These are phyloP conservation scores for Branchellion lobata DNA, from an alignment of 2,888 invertebrate species.

Conservation along the genomic window DNA sequence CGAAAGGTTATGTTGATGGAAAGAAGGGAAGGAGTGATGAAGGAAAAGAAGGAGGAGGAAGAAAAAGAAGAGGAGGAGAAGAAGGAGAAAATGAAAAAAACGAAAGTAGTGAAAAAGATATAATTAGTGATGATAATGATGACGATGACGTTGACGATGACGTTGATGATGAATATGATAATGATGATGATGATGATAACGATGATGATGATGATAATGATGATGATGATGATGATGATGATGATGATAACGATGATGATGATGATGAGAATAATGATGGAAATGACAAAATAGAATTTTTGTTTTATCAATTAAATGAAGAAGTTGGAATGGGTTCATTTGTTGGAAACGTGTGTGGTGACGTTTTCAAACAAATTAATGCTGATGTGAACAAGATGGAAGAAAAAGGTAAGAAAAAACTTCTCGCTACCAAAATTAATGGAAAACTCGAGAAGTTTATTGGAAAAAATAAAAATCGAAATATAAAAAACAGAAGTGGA, in stretches of 20 bases:
- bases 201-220: conserved; percentile 12
- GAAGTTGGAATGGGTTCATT: not conserved
- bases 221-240: not conserved
- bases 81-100: too few relatives aligned
- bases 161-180: too few relatives aligned
- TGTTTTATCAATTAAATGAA: not conserved
- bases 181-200: not conserved
- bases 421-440: not conserved
- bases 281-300: not conserved
- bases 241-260: not conserved
- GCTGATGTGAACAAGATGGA: not conserved
- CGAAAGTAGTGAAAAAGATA: too few relatives aligned
- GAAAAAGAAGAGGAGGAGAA: too few relatives aligned
- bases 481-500: not conserved
- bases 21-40: too few relatives aligned
- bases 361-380: not conserved
- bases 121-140: too few relatives aligned
- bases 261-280: not conserved
- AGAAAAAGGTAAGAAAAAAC: not conserved
- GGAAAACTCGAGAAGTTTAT: not conserved
- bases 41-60: too few relatives aligned
- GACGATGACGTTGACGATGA: too few relatives aligned
- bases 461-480: not conserved
- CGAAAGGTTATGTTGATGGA: too few relatives aligned
- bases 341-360: not conserved